These are phyloP conservation scores for Propithecus coquereli DNA, from an alignment of 2,113 vertebrate genomes.

Conservation along the genomic window DNA sequence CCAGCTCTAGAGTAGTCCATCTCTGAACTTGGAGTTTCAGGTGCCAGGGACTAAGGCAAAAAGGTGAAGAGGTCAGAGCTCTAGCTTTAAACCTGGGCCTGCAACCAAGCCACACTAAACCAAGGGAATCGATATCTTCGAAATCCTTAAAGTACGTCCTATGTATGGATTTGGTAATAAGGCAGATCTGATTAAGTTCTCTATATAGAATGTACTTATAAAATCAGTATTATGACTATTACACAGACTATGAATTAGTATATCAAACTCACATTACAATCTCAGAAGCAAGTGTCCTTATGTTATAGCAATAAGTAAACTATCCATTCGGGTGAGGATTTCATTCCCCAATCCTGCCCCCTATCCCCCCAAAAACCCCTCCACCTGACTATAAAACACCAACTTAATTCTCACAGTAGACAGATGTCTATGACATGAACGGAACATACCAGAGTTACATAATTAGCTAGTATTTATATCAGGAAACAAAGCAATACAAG, in stretches of 20 bases:
- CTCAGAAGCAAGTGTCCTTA: neutral
- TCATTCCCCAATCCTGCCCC: neutral
- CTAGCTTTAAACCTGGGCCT: neutral
- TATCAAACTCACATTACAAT: neutral
- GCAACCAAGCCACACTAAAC: neutral
- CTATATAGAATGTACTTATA: neutral
- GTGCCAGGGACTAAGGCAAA: neutral
- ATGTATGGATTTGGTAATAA: neutral
- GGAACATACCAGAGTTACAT: neutral
- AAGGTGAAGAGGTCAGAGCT: neutral
- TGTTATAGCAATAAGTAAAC: neutral
- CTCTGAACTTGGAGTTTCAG: neutral
- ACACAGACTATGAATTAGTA: neutral
- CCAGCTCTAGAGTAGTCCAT: neutral
- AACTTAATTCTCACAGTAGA: neutral
- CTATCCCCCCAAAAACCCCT: neutral
- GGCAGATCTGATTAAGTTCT: neutral
- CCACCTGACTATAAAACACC: neutral
- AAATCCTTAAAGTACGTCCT: neutral
- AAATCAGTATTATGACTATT: neutral
- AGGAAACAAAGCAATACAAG: neutral
- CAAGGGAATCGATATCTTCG: neutral
- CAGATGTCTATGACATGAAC: neutral
- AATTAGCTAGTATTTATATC: neutral
- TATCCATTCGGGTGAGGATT: neutral